Conservation (phyloP, 1,140 invertebrate species). For the Lordiphosa collinella region DNA sequence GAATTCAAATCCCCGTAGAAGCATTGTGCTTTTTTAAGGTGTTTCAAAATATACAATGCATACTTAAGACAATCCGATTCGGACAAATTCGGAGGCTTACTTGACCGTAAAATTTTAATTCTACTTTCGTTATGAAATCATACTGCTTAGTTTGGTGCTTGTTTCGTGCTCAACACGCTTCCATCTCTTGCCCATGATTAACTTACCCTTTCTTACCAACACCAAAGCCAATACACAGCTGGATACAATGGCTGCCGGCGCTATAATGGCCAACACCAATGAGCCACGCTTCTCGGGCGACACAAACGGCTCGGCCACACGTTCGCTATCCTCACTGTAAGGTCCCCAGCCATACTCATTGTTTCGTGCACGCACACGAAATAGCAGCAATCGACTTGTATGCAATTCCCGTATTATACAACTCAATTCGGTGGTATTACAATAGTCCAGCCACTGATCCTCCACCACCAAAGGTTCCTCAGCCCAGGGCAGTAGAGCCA, state of each 20-base stretch:
- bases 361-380: slow-evolving; percentile 90
- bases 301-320: slow-evolving; percentile 79
- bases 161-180: too few species aligned
- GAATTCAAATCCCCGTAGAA: too few species aligned
- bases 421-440: slow-evolving; percentile 89
- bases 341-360: slow-evolving; percentile 88
- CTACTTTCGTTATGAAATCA: too few species aligned
- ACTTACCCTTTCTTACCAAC: slow-evolving; percentile 80
- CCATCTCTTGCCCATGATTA: too few species aligned
- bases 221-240: slow-evolving; percentile 79
- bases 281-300: slow-evolving; percentile 78
- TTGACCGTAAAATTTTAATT: too few species aligned
- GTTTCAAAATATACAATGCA: too few species aligned
- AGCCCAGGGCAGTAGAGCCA: slow-evolving; percentile 44
- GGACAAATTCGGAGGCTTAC: too few species aligned
- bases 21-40: too few species aligned
- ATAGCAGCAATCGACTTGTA: slow-evolving; percentile 84
- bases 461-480: slow-evolving; percentile 72
- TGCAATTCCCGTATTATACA: slow-evolving; percentile 89
- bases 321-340: slow-evolving; percentile 83
- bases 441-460: slow-evolving; percentile 86
- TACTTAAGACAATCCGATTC: too few species aligned
- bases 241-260: slow-evolving; percentile 80
- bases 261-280: slow-evolving; percentile 82
- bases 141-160: too few species aligned